A percentile compares a stretch with the other conserved stretches of the same genome.
phyloP scores from a whole-genome alignment of 1,140 invertebrate species.

The Drosophila kanapiae region DNA sequence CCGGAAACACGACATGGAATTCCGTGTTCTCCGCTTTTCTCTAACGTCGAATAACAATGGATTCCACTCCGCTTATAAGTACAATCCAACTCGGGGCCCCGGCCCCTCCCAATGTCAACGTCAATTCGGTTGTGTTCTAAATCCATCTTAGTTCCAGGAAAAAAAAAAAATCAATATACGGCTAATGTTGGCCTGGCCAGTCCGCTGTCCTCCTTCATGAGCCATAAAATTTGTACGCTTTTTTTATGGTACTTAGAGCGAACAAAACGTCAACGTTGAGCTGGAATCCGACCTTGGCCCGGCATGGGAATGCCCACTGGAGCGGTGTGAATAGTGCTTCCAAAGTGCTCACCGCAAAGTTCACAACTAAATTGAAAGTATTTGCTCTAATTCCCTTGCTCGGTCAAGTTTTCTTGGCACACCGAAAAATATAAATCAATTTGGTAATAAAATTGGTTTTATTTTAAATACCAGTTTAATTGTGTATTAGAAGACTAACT shows the following conservation, averaged over 20 bases:
- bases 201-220: slow-evolving; percentile 31
- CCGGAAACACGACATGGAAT: slow-evolving; percentile 41
- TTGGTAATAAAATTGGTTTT: background rate
- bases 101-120: slow-evolving; percentile 15
- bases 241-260: slow-evolving; percentile 71
- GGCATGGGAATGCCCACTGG: slow-evolving; percentile 42
- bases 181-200: slow-evolving; percentile 24
- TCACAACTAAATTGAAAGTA: slow-evolving; percentile 56
- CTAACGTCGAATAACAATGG: slow-evolving; percentile 26
- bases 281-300: slow-evolving; percentile 48
- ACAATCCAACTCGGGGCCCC: slow-evolving; percentile 4
- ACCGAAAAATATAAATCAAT: slow-evolving; percentile 1
- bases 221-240: slow-evolving; percentile 74
- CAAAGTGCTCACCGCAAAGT: slow-evolving; percentile 48
- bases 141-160: slow-evolving; percentile 34
- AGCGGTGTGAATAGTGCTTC: slow-evolving; percentile 51
- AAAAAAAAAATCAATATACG: slow-evolving; percentile 70
- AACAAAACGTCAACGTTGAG: slow-evolving; percentile 64
- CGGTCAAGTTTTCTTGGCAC: slow-evolving; percentile 28
- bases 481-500: background rate
- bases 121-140: slow-evolving; percentile 43
- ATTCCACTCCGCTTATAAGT: slow-evolving; percentile 17
- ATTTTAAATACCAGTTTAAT: background rate
- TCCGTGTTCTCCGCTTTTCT: slow-evolving; percentile 27
- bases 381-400: slow-evolving; percentile 14